Evolutionary conservation across 2,888 invertebrate genomes (phyloP).

Genomic region (Eilema sororculum): DNA sequence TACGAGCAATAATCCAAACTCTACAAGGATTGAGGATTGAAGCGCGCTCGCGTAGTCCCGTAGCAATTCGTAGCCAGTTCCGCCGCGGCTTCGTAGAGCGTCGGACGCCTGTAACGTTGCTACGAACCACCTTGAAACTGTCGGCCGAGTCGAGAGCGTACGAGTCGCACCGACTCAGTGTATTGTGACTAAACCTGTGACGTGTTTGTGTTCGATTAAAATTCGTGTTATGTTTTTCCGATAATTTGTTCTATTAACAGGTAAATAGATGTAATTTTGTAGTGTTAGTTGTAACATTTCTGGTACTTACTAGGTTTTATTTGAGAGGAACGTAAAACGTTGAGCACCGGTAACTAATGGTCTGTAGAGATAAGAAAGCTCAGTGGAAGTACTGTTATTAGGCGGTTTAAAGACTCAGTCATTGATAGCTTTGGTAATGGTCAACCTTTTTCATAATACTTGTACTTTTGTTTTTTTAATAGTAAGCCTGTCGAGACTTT

Average conservation of each 20-base stretch:
- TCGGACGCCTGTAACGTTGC: constrained; percentile 63
- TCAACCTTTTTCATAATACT: constrained; percentile 15
- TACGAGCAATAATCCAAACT: constrained; percentile 78
- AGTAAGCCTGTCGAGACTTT: not conserved
- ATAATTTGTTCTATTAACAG: constrained; percentile 57
- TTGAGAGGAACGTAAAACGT: constrained; percentile 68
- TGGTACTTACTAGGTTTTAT: constrained; percentile 57
- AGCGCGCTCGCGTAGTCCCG: constrained; percentile 72
- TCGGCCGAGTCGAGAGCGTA: constrained; percentile 41
- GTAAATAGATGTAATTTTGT: constrained; percentile 59
- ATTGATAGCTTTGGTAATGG: constrained; percentile 37
- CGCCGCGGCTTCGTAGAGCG: constrained; percentile 75
- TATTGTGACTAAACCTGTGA: constrained; percentile 57
- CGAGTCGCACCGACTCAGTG: constrained; percentile 46
- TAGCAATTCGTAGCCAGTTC: constrained; percentile 75
- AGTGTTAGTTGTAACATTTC: constrained; percentile 43
- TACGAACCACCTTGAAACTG: constrained; percentile 52
- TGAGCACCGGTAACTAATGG: constrained; percentile 75
- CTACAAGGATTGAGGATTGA: constrained; percentile 74
- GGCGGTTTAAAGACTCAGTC: constrained; percentile 50
- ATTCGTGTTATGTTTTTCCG: constrained; percentile 53
- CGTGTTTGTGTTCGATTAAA: constrained; percentile 58
- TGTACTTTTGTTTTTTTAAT: constrained; percentile 11
- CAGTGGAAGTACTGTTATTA: constrained; percentile 58
- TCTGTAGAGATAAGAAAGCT: constrained; percentile 77